Base-by-base conservation (phyloP, 2,888 invertebrate genomes). In the Melanotus villosus region DNA sequence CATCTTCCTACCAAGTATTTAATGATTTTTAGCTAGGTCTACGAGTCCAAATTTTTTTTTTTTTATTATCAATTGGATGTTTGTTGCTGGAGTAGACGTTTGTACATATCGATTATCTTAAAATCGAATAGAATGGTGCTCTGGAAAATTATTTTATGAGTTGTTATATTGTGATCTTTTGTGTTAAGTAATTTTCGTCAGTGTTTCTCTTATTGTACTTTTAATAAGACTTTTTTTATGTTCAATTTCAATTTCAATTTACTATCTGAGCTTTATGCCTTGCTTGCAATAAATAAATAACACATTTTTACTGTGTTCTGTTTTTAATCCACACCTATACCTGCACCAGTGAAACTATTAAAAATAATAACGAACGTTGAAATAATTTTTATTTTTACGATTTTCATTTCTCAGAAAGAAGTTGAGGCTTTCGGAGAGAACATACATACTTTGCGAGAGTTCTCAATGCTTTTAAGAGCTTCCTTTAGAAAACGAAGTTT, bases 1-100 rank as follows among this genome's bases (percentile, higher is more conserved):
- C 84, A 85, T 85, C 84, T 84, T 85, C 84, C 84, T 85, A 84
- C 82, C 83, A 82, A 85, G 85, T 84, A 85, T 85, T 85, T 84
- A 82, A 82, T 76, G 71, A 76, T 72, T 77, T n/a, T 47, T 66
- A 66, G 56, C 50, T 79, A 78, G 73, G 74, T 81, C 77, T 80
- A 79, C 77, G 78, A 75, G 75, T 76, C 78, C 75, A 80, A 80
- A 81, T 78, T 71, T 23, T 79, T 69, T 57, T n/a, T n/a, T n/a
- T n/a, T n/a, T n/a, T n/a, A n/a, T n/a, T 34, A 45, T 56, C 47
- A 59, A 57, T 62, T 56, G 43, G 26, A 59, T 64, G 59, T 50
- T 70, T 63, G 45, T 70, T 70, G 56, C 62, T 66, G 63, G 63
- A 66, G 63, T 63, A 70, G 54, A 66, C 57, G 60, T 60, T 63